Evolutionary conservation across 2,888 invertebrate genomes (phyloP), one percentile per base, ranked within the genome.

Genomic region (Pterobdella sp.): DNA sequence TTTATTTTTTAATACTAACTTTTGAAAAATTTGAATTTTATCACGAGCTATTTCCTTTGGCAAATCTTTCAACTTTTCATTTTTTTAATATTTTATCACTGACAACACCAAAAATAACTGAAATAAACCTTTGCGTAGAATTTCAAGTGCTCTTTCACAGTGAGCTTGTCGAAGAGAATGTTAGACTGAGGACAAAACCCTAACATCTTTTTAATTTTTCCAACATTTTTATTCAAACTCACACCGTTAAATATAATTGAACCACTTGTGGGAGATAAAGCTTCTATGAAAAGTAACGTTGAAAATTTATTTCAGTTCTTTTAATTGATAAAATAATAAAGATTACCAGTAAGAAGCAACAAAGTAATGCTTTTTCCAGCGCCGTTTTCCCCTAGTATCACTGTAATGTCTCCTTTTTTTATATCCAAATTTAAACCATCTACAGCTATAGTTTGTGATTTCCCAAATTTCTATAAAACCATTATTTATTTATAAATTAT

Each of bases 321-420:
- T 18, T 22, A 52, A n/a, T 52, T 52, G 52, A 14, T 18, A n/a
- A 14, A 18, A 52, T 52, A 52, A 52, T 14, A 52, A 52, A n/a
- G 18, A 18, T 52, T 84, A 85, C 87, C 94, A 60, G 93, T 93
- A 64, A 94, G 84, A 90, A 94, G 93, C 0, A 92, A 91, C 87
- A 94, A 93, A 0, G 93, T 92, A 0, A 94, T 94, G 0, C 93
- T 93, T 86, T 92, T 92, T 42, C 94, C 92, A 68, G 91, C 92
- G 10, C 92, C 92, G 81, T 92, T 92, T 82, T 92, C 91, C 0
- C 94, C 94, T 29, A 94, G 85, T 29, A 94, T 85, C 0, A 90
- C 91, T 0, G 92, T 93, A 63, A 94, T 92, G 84, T 92, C 90
- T 0, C 91, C 91, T 79, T 89, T 87, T 79, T 89, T 90, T 80